A percentile compares a stretch with the other conserved stretches of the same genome.
Evolutionary conservation across 2,797 vertebrate genomes (phyloP).

Genomic region (Lepilemur ruficaudatus): DNA sequence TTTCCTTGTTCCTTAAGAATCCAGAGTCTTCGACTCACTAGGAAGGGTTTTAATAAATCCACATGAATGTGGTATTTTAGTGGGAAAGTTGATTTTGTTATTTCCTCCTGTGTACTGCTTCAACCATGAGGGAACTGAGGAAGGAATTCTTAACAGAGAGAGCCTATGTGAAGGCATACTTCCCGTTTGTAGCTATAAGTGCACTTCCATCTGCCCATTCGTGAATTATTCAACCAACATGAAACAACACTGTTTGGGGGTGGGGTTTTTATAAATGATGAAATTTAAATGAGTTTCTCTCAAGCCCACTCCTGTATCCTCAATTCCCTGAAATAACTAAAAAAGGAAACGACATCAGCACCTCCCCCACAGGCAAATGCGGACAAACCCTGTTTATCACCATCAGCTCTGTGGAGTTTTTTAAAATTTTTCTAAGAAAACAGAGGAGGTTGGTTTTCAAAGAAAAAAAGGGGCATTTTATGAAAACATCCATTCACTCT

Average conservation of each 20-base stretch:
- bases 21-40: not conserved
- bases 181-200: slow-evolving; percentile 45
- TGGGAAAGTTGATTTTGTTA: not conserved
- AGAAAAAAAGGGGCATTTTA: not conserved
- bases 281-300: slow-evolving; percentile 54
- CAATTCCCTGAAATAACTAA: slow-evolving; percentile 50
- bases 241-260: slow-evolving; percentile 19
- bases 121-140: not conserved
- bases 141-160: not conserved
- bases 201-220: slow-evolving; percentile 58
- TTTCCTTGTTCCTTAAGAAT: not conserved
- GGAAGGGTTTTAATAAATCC: not conserved
- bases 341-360: slow-evolving; percentile 39
- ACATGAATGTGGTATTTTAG: not conserved
- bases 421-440: slow-evolving; percentile 45
- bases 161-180: not conserved
- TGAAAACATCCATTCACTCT: not conserved
- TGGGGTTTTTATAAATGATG: slow-evolving; percentile 12
- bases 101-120: not conserved
- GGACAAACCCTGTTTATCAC: slow-evolving; percentile 36
- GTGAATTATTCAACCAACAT: slow-evolving; percentile 66
- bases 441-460: slow-evolving; percentile 49
- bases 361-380: slow-evolving; percentile 51
- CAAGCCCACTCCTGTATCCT: slow-evolving; percentile 9
- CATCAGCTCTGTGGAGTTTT: not conserved